Conservation (phyloP, 1,140 invertebrate genomes). For the Zophobas atratus region DNA sequence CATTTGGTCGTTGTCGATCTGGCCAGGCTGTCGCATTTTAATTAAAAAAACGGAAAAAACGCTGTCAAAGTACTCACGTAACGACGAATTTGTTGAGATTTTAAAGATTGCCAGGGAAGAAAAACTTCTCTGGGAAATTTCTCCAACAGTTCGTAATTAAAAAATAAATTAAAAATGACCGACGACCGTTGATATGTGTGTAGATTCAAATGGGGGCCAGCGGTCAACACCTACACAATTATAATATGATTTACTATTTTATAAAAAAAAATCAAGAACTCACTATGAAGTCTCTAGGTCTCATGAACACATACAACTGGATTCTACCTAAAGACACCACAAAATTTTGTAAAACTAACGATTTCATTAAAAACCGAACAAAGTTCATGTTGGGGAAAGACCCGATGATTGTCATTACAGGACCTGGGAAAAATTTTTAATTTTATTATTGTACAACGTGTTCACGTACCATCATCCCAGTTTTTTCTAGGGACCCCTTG, state of each 20-base stretch:
- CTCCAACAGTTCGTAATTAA: conserved; percentile 59
- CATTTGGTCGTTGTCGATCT: conserved; percentile 52
- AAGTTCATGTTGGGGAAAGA: conserved; percentile 58
- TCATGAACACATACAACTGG: conserved; percentile 61
- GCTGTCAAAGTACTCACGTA: conserved; percentile 4
- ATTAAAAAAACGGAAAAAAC: neutral
- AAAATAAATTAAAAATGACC: conserved; percentile 60
- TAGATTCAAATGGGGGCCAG: conserved; percentile 53
- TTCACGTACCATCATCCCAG: conserved; percentile 62
- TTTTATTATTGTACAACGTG: neutral
- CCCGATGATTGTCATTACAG: conserved; percentile 61
- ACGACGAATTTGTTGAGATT: neutral
- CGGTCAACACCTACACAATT: conserved; percentile 55
- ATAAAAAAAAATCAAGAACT: conserved; percentile 24
- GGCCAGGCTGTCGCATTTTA: conserved; percentile 5
- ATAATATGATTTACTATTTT: conserved; percentile 7
- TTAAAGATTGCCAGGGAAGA: conserved; percentile 61
- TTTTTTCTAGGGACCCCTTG: conserved; percentile 60
- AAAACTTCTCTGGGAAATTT: conserved; percentile 62
- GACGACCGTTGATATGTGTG: conserved; percentile 53
- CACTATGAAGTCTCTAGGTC: conserved; percentile 60
- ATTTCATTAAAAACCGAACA: conserved; percentile 60
- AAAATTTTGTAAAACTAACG: conserved; percentile 59
- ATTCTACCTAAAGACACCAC: conserved; percentile 58
- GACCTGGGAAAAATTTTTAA: conserved; percentile 55